These are phyloP conservation scores for Odontesthes bonariensis DNA, from an alignment of 2,113 vertebrate genomes.

Conservation along the genomic window DNA sequence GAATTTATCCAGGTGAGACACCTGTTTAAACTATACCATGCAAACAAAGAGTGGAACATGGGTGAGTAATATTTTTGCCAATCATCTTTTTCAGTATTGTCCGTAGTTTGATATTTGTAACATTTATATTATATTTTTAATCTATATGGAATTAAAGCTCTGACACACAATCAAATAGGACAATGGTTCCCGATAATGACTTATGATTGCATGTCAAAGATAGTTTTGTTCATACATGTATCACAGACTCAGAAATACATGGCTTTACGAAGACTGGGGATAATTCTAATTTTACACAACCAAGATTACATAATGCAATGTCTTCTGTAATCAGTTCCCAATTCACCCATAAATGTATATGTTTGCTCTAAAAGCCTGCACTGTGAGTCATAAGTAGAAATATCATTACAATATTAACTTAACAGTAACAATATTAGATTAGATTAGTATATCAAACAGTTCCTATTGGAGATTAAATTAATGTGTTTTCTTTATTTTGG, in stretches of 20 bases:
- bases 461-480: too few species aligned
- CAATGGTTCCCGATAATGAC: too few species aligned
- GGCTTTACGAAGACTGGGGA: not conserved
- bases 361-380: not conserved
- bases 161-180: too few species aligned
- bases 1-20: not conserved
- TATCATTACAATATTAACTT: too few species aligned
- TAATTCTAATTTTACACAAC: not conserved
- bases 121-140: too few species aligned
- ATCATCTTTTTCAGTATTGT: not conserved
- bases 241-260: not conserved
- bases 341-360: conserved; percentile 4
- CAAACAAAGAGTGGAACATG: conserved; percentile 38
- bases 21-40: conserved; percentile 15
- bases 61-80: conserved; percentile 50
- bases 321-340: conserved; percentile 11
- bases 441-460: too few species aligned
- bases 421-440: too few species aligned
- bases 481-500: too few species aligned
- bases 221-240: not conserved
- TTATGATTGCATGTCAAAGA: not conserved
- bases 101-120: not conserved
- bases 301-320: not conserved
- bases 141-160: too few species aligned
- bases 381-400: too few species aligned